Percentiles rank a stretch among this genome's conserved stretches.
phyloP scores from a whole-genome alignment of 2,113 vertebrate species.

The Halcyon senegalensis region DNA sequence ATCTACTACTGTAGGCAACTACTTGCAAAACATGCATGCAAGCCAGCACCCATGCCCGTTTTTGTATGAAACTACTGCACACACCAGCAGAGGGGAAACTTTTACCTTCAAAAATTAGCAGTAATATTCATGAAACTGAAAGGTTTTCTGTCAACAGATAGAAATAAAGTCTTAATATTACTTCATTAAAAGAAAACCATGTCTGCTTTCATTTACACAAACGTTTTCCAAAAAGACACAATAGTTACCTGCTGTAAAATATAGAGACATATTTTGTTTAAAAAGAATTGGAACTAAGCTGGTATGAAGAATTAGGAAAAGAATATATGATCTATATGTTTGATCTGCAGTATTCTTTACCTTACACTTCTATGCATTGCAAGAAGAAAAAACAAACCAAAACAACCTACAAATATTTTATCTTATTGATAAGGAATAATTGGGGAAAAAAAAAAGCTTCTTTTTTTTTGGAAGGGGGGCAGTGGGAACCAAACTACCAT shows the following conservation, averaged over 20 bases:
- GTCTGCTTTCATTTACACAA: neutral
- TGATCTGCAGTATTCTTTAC: neutral
- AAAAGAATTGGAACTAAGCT: neutral
- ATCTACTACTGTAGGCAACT: conserved; percentile 6
- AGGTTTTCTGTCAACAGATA: neutral
- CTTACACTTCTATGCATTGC: neutral
- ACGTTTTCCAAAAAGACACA: neutral
- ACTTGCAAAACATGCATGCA: neutral
- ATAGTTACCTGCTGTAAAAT: conserved; percentile 13
- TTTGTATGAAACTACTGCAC: neutral
- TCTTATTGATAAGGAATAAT: neutral
- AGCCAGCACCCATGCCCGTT: neutral
- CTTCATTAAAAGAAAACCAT: neutral
- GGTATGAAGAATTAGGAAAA: neutral
- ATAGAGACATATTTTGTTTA: neutral
- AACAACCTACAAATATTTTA: neutral
- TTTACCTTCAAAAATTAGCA: neutral
- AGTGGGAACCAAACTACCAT: neutral
- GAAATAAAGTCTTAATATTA: neutral
- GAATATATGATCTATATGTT: neutral
- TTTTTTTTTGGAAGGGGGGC: neutral
- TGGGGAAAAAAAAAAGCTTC: neutral
- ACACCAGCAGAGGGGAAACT: neutral
- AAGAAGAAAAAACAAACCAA: neutral
- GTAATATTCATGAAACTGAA: neutral